Base-by-base conservation (phyloP, 2,888 invertebrate genomes). In the Colletes collaris region DNA sequence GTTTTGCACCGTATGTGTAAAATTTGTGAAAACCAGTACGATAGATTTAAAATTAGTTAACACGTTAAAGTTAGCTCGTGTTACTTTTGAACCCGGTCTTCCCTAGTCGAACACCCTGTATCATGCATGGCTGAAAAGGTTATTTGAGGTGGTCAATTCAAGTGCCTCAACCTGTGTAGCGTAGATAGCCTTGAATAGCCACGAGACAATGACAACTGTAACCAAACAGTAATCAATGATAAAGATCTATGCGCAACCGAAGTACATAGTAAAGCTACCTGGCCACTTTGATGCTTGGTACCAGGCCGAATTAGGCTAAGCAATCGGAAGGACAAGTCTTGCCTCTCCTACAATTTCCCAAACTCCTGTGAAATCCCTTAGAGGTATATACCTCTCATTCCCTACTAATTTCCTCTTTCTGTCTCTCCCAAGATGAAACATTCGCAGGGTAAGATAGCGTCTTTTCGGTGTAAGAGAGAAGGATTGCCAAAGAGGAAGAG, bases 281-380 rank as follows among this genome's bases (percentile, higher is more conserved):
- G 60, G 55, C 71, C 79, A 85, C 87, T 88, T 88, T 88, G 88
- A 86, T 83, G 84, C 77, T 82, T 66, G 79, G 79, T 85, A 86
- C 78, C 81, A 82, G 89, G 84, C 88, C 88, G 89, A 93, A 92
- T 92, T 91, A 92, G 92, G 91, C 91, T 92, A 90, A 90, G 91
- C 89, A 92, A 93, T 92, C 90, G 92, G 91, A 91, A 90, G 83
- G 86, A 77, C 86, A 85, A 86, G 83, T 81, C 86, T 85, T 82
- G 81, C 79, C 87, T 86, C 81, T 85, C 86, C 79, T 82, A 87
- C 89, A 92, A 92, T 92, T 92, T 90, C 91, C 89, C 89, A 89
- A 92, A 91, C 90, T 91, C 86, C 68, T 74, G 86, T 82, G 88
- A 90, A 89, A 90, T 84, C 88, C 87, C 89, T 88, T 82, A 86